Evolutionary conservation across 2,888 invertebrate species (phyloP), one percentile per base, ranked within the genome.

Genomic region (Machimus atricapillus): DNA sequence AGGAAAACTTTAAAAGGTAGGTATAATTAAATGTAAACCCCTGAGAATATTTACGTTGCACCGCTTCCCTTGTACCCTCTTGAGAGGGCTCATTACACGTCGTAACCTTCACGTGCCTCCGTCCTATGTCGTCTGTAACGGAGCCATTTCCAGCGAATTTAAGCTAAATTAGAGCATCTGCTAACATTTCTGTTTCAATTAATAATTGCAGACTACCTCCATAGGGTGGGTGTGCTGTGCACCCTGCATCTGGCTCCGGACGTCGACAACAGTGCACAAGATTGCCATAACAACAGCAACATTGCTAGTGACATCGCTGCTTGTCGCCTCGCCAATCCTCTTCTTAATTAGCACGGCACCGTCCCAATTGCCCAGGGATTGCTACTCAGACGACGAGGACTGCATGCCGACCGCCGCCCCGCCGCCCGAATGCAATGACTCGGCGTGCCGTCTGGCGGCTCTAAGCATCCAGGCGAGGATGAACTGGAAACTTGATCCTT

Each of bases 191-290:
- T 43, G 31, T 14, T 52, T 77, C 76, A 58, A 78, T 85, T 74
- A 73, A 86, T 66, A 58, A 23, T 88, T 89, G 66, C 58, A 89
- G 90, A 87, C 89, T 86, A 79, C 89, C 89, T 91, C 93, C 14
- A 92, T 94, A 78, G 93, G 93, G 74, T 94, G 94, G 94, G 93
- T 94, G 87, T 94, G 94, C 89, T 94, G 94, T 90, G 93, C 94
- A 52, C 94, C 94, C 2, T 94, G 94, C 88, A 91, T 92, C 37
- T 94, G 94, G 94, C 90, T 94, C 16, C 91, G 93, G 16, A 93
- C 94, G 34, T 94, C 94, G 89, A 93, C 93, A 87, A 93, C 94
- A 66, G 94, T 94, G 76, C 94, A 94, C 91, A 94, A 94, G 91
- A 94, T 94, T 88, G 93, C 94, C 16, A 93, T 94, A 87, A 94